Percentiles rank a stretch among this genome's conserved stretches.
These are phyloP conservation scores for Ctenosaura bakeri DNA, from an alignment of 2,797 vertebrate species.

Conservation along the genomic window DNA sequence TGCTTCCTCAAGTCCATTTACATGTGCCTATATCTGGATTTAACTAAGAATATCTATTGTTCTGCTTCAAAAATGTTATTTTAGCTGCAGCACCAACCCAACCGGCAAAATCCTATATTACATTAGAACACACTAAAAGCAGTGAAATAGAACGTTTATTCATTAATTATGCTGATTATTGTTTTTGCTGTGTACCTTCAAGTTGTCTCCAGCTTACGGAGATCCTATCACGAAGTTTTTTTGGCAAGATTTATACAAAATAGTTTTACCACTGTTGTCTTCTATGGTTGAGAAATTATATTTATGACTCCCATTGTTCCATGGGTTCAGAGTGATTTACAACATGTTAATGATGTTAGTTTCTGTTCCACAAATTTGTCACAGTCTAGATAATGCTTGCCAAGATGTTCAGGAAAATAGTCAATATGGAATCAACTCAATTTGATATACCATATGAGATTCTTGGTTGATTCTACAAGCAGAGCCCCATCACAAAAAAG, in stretches of 20 bases:
- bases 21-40: neutral
- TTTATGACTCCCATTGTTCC: neutral
- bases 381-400: neutral
- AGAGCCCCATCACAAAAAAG: neutral
- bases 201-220: too few species aligned
- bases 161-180: too few species aligned
- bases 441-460: neutral
- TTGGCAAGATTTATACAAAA: too few species aligned
- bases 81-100: neutral
- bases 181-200: too few species aligned
- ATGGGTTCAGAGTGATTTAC: neutral
- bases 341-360: neutral
- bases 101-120: neutral
- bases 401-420: neutral
- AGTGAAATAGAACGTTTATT: too few species aligned
- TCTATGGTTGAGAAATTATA: neutral
- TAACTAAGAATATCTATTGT: neutral
- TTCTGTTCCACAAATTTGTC: too few species aligned
- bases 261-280: too few species aligned
- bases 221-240: too few species aligned
- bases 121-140: neutral
- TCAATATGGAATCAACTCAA: neutral
- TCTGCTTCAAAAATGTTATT: neutral
- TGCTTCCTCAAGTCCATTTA: neutral
- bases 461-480: neutral